Evolutionary conservation across 1,140 invertebrate genomes (phyloP).

Genomic region (Panagrolaimus sp.): DNA sequence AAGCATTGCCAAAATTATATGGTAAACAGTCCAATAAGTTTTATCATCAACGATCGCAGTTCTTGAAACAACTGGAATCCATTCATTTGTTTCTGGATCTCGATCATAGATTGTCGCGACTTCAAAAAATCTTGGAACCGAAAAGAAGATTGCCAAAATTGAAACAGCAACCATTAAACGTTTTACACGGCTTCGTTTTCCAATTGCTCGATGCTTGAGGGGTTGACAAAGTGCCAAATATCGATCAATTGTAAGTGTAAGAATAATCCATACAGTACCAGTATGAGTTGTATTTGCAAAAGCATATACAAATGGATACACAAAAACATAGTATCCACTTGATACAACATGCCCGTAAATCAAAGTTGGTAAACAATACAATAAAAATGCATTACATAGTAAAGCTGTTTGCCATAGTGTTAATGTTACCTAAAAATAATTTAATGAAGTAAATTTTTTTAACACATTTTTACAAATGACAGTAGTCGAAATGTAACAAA

Average conservation of each 20-base stretch:
- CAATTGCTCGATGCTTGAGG: conserved; percentile 50
- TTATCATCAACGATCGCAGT: conserved; percentile 44
- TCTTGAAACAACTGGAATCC: conserved; percentile 26
- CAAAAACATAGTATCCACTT: conserved; percentile 36
- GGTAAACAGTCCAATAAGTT: conserved; percentile 52
- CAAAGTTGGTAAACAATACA: conserved; percentile 54
- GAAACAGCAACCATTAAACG: conserved; percentile 45
- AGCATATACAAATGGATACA: conserved; percentile 52
- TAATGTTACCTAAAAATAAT: conserved; percentile 43
- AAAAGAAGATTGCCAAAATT: conserved; percentile 48
- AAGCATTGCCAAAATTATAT: conserved; percentile 46
- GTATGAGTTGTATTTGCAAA: conserved; percentile 56
- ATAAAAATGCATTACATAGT: conserved; percentile 49
- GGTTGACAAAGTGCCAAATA: conserved; percentile 52
- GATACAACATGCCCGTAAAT: conserved; percentile 44
- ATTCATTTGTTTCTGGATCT: neutral
- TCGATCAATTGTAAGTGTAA: conserved; percentile 51
- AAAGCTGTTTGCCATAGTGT: conserved; percentile 53
- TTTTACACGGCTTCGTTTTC: conserved; percentile 45
- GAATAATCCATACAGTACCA: conserved; percentile 51
- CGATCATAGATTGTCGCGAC: conserved; percentile 32
- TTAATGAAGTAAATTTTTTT: conserved; percentile 18
- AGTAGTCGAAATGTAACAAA: conserved; percentile 14
- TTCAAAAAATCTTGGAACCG: conserved; percentile 52
- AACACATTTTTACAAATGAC: neutral